Evolutionary conservation across 2,797 vertebrate genomes (phyloP).

Genomic region (Apodemus agrarius): DNA sequence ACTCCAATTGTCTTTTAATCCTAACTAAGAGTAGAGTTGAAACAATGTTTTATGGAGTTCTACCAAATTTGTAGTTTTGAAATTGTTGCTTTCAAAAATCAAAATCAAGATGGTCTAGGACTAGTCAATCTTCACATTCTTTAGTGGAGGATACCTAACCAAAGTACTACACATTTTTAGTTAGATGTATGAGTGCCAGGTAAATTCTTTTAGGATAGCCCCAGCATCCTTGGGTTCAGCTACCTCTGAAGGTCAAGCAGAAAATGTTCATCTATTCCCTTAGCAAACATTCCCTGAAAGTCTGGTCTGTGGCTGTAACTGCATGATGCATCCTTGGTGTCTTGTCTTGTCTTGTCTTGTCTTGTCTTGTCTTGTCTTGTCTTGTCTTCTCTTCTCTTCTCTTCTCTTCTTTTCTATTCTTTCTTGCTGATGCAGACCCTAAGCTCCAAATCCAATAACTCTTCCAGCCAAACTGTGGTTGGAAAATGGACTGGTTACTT

Average conservation of each 20-base stretch:
- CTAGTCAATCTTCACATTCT: constrained; percentile 1
- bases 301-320: not conserved
- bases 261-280: not conserved
- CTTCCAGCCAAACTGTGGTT: not conserved
- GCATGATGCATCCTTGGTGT: not conserved
- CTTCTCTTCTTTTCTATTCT: too few species aligned
- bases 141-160: constrained; percentile 29
- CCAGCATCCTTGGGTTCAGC: not conserved
- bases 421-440: not conserved
- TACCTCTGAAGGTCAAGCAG: not conserved
- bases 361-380: too few species aligned
- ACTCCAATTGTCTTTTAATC: not conserved
- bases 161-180: not conserved
- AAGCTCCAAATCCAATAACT: not conserved
- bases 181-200: not conserved
- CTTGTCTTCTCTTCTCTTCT: too few species aligned
- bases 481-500: not conserved
- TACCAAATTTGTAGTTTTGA: constrained; percentile 23
- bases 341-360: not conserved
- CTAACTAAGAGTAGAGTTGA: not conserved
- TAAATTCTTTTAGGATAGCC: not conserved
- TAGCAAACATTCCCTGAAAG: constrained; percentile 7
- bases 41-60: not conserved
- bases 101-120: not conserved
- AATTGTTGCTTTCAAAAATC: constrained; percentile 22